These are phyloP conservation scores for Trichomycterus rosablanca DNA, from an alignment of 2,113 vertebrate genomes.

Conservation along the genomic window DNA sequence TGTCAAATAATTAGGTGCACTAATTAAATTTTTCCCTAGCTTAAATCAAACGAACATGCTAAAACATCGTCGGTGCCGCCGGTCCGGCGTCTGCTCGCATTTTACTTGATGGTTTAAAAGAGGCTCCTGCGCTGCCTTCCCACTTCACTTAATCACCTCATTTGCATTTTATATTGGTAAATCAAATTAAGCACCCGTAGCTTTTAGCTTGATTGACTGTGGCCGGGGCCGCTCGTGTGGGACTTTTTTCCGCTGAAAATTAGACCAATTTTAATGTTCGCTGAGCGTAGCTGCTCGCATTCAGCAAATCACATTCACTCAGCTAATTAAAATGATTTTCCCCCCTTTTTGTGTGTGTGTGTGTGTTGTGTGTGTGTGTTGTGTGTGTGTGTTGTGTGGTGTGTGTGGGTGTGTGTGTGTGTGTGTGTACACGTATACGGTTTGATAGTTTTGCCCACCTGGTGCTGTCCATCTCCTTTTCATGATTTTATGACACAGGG, in stretches of 20 bases:
- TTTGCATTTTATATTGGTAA: slow-evolving; percentile 99
- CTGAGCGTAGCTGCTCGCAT: slow-evolving; percentile 77
- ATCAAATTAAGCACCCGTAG: slow-evolving; percentile 99
- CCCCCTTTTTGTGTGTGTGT: slow-evolving; percentile 57
- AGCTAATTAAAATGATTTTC: slow-evolving; percentile 98
- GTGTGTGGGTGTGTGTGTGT: slow-evolving; percentile 50
- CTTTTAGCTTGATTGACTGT: slow-evolving; percentile 99
- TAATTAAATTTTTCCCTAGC: slow-evolving; percentile 97
- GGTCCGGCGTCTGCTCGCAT: slow-evolving; percentile 92
- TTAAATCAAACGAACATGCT: slow-evolving; percentile 98
- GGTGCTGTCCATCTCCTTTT: slow-evolving; percentile 57
- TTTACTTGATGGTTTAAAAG: slow-evolving; percentile 98
- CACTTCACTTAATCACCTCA: slow-evolving; percentile 99
- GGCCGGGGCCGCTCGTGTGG: slow-evolving; percentile 92
- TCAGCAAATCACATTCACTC: slow-evolving; percentile 94
- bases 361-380: slow-evolving; percentile 31
- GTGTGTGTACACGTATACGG: slow-evolving; percentile 49
- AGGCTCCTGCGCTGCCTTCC: slow-evolving; percentile 85
- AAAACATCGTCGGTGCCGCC: slow-evolving; percentile 95
- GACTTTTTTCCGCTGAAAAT: slow-evolving; percentile 95
- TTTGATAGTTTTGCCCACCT: slow-evolving; percentile 93
- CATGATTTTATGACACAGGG: slow-evolving; percentile 36
- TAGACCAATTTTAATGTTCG: slow-evolving; percentile 97
- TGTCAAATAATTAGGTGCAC: slow-evolving; percentile 93
- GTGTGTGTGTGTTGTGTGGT: slow-evolving; percentile 41